Base-by-base conservation (phyloP, 2,113 vertebrate genomes). In the Drymodes brunneopygia region DNA sequence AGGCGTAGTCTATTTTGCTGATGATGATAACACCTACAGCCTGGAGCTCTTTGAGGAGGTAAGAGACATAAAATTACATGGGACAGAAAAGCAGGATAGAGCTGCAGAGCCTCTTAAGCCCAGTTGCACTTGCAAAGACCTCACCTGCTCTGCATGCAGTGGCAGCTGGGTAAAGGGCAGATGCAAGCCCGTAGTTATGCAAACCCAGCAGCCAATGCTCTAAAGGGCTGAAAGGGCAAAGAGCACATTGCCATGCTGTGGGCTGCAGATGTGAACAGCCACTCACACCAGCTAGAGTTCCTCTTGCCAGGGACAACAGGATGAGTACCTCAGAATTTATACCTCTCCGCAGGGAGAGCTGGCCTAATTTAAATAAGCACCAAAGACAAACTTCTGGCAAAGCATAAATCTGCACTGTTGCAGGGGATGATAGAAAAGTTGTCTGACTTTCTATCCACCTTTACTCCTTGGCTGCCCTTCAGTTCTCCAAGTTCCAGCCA, bases 1-100 rank as follows among this genome's bases (percentile, higher is more conserved):
- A 91, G 99, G 98, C 3, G 98, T 99, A 0, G 99, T 99, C 53
- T 99, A 99, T 93, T 99, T 99, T 97, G 99, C 99, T 2, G 99
- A 99, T 10, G 99, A 99, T 93, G 99, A 99, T 97, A 99, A 99
- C 96, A 99, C 99, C 7, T 99, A 99, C 95, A 99, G 99, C 96
- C 97, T 99, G 97, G 98, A 99, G 90, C 98, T 99, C 90, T 99
- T 99, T 97, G 99, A 99, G 86, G 99, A 99, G 99, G 99, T 99
- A 96, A 97, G 92, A 62, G 15, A 29, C 0, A 0, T 60, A 42
- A 81, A 79, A 67, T 56, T 25, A 60, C 28, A 33, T 20, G 18
- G 33, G n/a, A 56, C 17, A 48, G 85, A 58, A 90, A 84, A 86
- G 31, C 28, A 85, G 38, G 28, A 50, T 62, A 35, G 28, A 87